A percentile compares a stretch with the other conserved stretches of the same genome.
Conservation (phyloP, 2,113 vertebrate genomes). For the pig (Sus scrofa) region DNA sequence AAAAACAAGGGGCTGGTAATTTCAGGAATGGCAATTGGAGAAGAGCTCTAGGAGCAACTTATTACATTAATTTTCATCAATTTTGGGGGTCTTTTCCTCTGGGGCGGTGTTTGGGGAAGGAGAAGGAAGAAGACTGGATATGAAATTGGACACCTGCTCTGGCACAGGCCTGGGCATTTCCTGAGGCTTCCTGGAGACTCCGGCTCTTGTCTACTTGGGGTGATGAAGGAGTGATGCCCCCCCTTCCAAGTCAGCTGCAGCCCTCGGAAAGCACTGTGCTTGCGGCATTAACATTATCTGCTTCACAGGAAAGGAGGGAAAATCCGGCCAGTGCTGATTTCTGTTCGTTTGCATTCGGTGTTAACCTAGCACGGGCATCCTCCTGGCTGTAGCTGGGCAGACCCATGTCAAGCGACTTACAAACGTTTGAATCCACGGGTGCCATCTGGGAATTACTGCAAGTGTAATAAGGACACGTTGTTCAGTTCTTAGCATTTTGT, state of each 20-base stretch:
- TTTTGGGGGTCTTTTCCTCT: neutral
- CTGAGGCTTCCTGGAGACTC: neutral
- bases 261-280: neutral
- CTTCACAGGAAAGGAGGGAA: neutral
- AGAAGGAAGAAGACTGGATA: neutral
- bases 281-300: neutral
- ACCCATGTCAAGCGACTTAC: neutral
- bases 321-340: neutral
- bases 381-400: neutral
- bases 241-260: neutral
- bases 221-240: neutral
- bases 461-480: neutral
- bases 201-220: neutral
- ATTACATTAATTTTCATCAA: neutral
- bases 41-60: neutral
- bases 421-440: neutral
- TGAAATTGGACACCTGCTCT: neutral
- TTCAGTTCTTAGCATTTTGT: slow-evolving; percentile 21
- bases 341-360: neutral
- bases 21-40: neutral
- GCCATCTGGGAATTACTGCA: neutral
- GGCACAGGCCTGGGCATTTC: neutral
- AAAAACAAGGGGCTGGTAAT: neutral
- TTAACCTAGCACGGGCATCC: neutral
- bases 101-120: neutral